Evolutionary conservation across 2,797 vertebrate species (phyloP).

Genomic region (Semotilus atromaculatus): DNA sequence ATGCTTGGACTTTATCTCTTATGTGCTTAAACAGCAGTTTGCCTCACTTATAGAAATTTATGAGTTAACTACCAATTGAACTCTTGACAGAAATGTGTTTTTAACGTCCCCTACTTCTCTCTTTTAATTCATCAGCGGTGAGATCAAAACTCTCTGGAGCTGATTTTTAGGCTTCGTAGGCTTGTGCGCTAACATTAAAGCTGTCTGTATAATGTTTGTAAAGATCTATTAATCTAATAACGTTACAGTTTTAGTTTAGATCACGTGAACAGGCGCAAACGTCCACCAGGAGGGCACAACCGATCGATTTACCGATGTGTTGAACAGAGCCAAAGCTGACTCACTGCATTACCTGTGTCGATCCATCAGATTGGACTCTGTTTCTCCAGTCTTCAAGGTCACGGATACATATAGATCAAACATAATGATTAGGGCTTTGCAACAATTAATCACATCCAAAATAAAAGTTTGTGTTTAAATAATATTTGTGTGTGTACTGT

Average conservation of each 20-base stretch:
- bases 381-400: not conserved
- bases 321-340: constrained; percentile 1
- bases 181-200: not conserved
- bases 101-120: not conserved
- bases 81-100: constrained; percentile 12
- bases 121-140: not conserved
- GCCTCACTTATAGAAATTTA: not conserved
- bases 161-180: not conserved
- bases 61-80: not conserved
- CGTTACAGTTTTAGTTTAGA: not conserved
- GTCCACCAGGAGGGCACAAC: not conserved
- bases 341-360: not conserved
- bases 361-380: not conserved
- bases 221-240: not conserved
- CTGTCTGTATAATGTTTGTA: not conserved
- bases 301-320: not conserved
- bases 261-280: not conserved
- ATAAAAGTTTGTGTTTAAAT: too few species aligned
- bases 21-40: constrained; percentile 2
- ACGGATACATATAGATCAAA: not conserved
- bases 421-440: too few species aligned
- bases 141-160: not conserved
- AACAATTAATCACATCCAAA: too few species aligned
- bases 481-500: too few species aligned
- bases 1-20: not conserved